Base-by-base conservation (phyloP, 1,140 invertebrate species). In the Ridgeia piscesae region DNA sequence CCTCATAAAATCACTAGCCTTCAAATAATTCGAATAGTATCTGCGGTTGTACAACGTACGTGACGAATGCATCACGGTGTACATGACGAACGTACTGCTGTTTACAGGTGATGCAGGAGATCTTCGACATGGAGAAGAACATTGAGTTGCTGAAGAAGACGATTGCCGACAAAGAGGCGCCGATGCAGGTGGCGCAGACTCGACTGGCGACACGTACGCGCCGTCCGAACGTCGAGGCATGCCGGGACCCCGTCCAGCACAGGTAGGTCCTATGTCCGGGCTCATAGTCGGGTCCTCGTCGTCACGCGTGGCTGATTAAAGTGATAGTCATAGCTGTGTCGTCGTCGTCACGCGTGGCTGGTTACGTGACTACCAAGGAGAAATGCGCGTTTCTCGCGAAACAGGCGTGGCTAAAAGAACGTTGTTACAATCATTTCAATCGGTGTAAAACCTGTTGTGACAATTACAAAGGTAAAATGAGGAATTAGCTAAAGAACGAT, bases 191-290 rank as follows among this genome's bases (percentile, higher is more conserved):
- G 35, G 98, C 98, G 14, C 98, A 99, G 94, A 99, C 98, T 0
- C 97, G 98, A 34, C 96, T 99, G 89, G 98, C 99, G 95, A 97
- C 98, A 21, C 96, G 98, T 92, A 97, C 97, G 31, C 98, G 98
- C 96, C 96, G 98, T 33, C 98, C 98, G 48, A 98, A 98, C 94
- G 96, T 99, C 1, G 98, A 99, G 96, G 96, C 98, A 89, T 99
- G 98, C 96, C 97, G 98, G 94, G 98, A 99, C 96, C 97, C 97
- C 92, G 98, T 98, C 35, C 98, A 98, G 93, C 96, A 97, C 94
- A 97, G 98, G 98, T 98, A 94, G 93, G 93, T 31, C 35, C 2
- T 98, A 94, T 93, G 93, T 31, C 35, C 2, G 33, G 17, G 4
- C n/a, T 90, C 35, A 17, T 35, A 21, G 17, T 21, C 17, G 11